phyloP scores from a whole-genome alignment of 2,113 vertebrate genomes.

The Campylomormyrus tamandua region DNA sequence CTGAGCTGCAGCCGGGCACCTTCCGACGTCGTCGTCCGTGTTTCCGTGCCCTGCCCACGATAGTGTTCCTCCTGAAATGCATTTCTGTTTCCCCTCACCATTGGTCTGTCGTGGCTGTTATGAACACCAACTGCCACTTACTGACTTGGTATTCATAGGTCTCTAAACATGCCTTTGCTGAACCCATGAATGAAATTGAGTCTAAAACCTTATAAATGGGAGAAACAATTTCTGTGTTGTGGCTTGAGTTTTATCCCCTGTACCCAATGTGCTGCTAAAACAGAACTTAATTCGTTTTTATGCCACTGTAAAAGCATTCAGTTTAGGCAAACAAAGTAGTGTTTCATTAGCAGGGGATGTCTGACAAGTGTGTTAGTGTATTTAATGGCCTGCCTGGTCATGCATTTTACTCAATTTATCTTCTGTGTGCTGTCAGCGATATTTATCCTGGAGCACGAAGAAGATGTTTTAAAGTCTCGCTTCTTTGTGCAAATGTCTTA shows the following conservation, averaged over 20 bases:
- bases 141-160: background rate
- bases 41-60: background rate
- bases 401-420: conserved; percentile 41
- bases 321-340: conserved; percentile 37
- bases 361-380: conserved; percentile 26
- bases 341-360: conserved; percentile 33
- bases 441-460: conserved; percentile 20
- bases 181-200: background rate
- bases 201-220: background rate
- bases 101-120: background rate
- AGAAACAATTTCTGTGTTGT: background rate
- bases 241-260: conserved; percentile 13
- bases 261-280: background rate
- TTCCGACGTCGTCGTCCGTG: background rate
- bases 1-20: background rate
- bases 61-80: background rate
- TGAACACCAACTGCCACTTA: background rate
- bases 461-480: background rate
- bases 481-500: background rate
- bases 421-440: conserved; percentile 28
- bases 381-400: conserved; percentile 41
- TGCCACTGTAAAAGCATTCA: conserved; percentile 19
- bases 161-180: background rate
- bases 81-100: background rate
- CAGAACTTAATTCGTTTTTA: conserved; percentile 38